phyloP scores from a whole-genome alignment of 2,888 invertebrate species.

The Orthosia incerta region DNA sequence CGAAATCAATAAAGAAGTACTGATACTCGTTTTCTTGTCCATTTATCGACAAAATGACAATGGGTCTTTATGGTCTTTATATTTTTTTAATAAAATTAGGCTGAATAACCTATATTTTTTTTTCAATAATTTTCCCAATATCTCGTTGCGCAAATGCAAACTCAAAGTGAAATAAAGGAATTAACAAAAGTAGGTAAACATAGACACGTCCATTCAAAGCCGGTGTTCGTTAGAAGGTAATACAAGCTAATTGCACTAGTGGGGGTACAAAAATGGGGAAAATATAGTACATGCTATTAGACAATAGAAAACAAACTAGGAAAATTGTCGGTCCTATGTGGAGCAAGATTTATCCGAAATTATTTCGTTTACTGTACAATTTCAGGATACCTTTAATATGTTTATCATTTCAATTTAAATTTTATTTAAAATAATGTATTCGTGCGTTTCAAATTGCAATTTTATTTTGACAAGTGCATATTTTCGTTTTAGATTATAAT shows the following conservation, averaged over 20 bases:
- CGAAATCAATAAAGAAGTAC: not conserved
- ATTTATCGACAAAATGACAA: not conserved
- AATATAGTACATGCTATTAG: constrained; percentile 74
- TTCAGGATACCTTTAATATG: not conserved
- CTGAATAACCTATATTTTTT: not conserved
- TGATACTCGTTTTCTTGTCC: not conserved
- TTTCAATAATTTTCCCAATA: constrained; percentile 77
- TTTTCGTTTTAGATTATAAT: not conserved
- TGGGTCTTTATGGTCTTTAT: no score
- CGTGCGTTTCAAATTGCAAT: not conserved
- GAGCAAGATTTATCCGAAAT: constrained; percentile 36
- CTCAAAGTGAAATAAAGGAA: constrained; percentile 79
- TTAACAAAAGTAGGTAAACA: constrained; percentile 77
- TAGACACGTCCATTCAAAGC: constrained; percentile 86
- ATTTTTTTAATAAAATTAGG: not conserved
- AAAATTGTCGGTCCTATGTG: constrained; percentile 35
- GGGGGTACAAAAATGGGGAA: constrained; percentile 49
- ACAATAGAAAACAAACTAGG: constrained; percentile 41
- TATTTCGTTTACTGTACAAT: constrained; percentile 15
- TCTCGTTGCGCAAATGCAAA: constrained; percentile 87
- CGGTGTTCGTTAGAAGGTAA: constrained; percentile 77
- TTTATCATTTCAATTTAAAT: not conserved
- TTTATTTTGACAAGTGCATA: constrained; percentile 23
- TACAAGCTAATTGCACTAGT: constrained; percentile 68
- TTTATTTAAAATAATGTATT: not conserved